Evolutionary conservation across 2,113 vertebrate species (phyloP), one percentile per base, ranked within the genome.

Genomic region (Gasterosteus aculeatus): DNA sequence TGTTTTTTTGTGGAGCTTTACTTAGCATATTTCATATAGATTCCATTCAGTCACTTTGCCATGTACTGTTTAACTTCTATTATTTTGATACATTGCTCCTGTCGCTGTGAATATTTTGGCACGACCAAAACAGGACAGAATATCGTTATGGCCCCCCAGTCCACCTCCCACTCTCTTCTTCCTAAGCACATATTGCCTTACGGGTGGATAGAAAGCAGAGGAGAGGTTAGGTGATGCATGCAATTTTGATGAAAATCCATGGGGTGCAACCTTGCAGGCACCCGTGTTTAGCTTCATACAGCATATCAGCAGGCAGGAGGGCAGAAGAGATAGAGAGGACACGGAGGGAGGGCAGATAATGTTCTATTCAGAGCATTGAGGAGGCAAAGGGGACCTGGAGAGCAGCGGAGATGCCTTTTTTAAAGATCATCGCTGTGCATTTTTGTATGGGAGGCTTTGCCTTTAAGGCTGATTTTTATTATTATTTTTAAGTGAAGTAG

Each of bases 231-330:
- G 57, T 69, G 73, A 88, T 88, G 82, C 82, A 69, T 78, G 79
- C 82, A 85, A 64, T 92, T 91, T 88, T 88, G 81, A 90, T 88
- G 82, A 72, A 88, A 91, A 91, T 80, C 90, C 83, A 88, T 78
- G 46, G 87, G 90, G 86, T 72, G 86, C 85, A 57, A 29, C 56
- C 56, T 57, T 16, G 29, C 56, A 83, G 77, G 84, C 69, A 77
- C 80, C 80, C 79, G 78, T 85, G 83, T 91, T 88, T 88, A 89
- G 82, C 75, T 89, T 84, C 80, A 85, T 61, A 84, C 64, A 82
- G 84, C 69, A 86, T 29, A 88, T 6, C 84, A 89, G 84, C 83
- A 86, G 85, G 86, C 84, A 75, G 84, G 73, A 64, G 54, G 61
- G 59, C 62, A 73, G 76, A 61, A 70, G 68, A 69, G 70, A 83